Percentiles rank a stretch among this genome's conserved stretches.
phyloP scores from a whole-genome alignment of 2,888 invertebrate genomes.

The Pollenia griseotomentosa region DNA sequence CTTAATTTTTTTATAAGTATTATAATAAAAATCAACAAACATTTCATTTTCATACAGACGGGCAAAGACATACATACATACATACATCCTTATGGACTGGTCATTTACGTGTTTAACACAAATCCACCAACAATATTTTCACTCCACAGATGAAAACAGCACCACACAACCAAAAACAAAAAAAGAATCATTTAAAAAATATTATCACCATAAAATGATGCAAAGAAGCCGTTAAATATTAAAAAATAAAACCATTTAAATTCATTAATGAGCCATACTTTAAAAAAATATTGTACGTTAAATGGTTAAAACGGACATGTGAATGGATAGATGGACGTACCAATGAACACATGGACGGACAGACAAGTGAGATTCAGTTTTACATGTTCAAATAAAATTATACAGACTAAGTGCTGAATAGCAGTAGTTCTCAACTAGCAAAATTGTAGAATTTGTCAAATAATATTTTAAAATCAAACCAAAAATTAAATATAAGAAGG shows the following conservation, averaged over 20 bases:
- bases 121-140: slow-evolving; percentile 46
- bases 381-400: slow-evolving; percentile 39
- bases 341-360: slow-evolving; percentile 27
- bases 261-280: slow-evolving; percentile 83
- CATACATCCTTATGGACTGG: neutral
- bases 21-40: slow-evolving; percentile 66
- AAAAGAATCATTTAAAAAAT: slow-evolving; percentile 78
- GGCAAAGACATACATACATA: neutral
- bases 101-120: neutral
- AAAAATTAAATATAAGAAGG: no score
- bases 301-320: slow-evolving; percentile 48
- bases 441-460: neutral
- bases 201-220: slow-evolving; percentile 83
- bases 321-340: slow-evolving; percentile 47
- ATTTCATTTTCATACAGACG: slow-evolving; percentile 61
- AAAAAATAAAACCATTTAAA: slow-evolving; percentile 84
- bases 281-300: slow-evolving; percentile 67
- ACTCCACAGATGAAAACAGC: neutral
- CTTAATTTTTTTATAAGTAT: slow-evolving; percentile 63
- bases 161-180: slow-evolving; percentile 8
- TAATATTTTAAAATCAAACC: no score
- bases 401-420: neutral
- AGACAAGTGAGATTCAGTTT: slow-evolving; percentile 28
- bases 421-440: slow-evolving; percentile 36
- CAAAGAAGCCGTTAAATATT: slow-evolving; percentile 83